Conservation (phyloP, 2,113 vertebrate genomes). For the Spea bombifrons region DNA sequence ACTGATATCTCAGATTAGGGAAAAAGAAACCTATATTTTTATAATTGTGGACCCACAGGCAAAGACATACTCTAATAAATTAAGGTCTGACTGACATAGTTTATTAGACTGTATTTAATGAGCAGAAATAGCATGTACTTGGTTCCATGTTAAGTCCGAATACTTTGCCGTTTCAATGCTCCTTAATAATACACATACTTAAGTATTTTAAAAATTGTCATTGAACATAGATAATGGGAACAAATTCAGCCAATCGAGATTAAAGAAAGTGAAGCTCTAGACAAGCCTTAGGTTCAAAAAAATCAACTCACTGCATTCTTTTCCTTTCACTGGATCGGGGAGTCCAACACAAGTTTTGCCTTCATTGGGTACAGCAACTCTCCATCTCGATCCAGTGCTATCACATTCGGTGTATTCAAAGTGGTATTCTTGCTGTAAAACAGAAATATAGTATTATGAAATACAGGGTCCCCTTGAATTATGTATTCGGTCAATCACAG, state of each 20-base stretch:
- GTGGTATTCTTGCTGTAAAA: constrained; percentile 88
- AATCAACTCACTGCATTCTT: constrained; percentile 88
- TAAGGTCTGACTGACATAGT: not conserved
- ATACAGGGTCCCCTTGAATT: too few relatives aligned
- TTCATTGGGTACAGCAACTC: constrained; percentile 86
- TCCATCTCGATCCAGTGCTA: constrained; percentile 91
- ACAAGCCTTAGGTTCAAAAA: not conserved
- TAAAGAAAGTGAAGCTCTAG: too few relatives aligned
- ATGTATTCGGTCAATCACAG: too few relatives aligned
- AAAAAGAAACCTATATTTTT: not conserved
- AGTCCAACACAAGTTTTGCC: constrained; percentile 78
- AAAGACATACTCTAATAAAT: too few relatives aligned
- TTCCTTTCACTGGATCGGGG: constrained; percentile 89
- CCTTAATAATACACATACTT: too few relatives aligned
- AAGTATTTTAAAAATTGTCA: too few relatives aligned
- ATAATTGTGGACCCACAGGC: too few relatives aligned
- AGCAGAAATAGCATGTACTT: too few relatives aligned
- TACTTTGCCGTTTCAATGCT: too few relatives aligned
- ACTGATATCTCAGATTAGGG: not conserved
- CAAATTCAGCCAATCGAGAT: too few relatives aligned
- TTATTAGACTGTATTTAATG: not conserved
- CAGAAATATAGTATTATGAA: not conserved
- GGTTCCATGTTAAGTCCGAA: too few relatives aligned
- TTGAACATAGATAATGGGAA: too few relatives aligned
- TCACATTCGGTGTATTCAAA: constrained; percentile 97